Evolutionary conservation across 2,797 vertebrate species (phyloP), one percentile per base, ranked within the genome.

Genomic region (Tapera naevia): DNA sequence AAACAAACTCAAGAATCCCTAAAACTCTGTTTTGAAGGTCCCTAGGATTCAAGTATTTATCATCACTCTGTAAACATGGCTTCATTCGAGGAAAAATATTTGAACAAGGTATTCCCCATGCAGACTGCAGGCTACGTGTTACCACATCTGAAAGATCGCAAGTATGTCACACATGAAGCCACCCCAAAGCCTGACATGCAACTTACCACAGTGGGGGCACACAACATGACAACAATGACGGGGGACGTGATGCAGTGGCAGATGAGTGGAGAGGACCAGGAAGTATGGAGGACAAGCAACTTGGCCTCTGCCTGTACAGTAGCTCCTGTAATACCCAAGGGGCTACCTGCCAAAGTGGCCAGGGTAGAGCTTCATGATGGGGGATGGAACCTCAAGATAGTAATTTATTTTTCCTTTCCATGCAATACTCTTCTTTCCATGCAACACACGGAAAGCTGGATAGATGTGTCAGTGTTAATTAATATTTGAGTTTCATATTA

Each of bases 51-150:
- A 53, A 70, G 56, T 73, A 76, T 86, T 93, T 80, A 85, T 92
- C 91, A 93, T 89, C 91, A 79, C 60, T 86, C 64, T 92, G 80
- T 54, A 86, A 94, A 93, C 79, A 92, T 0, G 3, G n/a, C 46
- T 93, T 91, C 48, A 84, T 84, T 94, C 45, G 72, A 89, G 48
- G n/a, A 79, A 92, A 48, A 96, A 90, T 70, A 88, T 88, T 73
- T 96, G 87, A 88, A 82, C 53, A 92, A 71, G 70, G 91, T 91
- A 92, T 57, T 94, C 83, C 80, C 41, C 7, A 1, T 39, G 85
- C 46, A 48, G 65, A 48, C 85, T 93, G 79, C 0, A 1, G 43
- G 54, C 56, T 65, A 43, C 0, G 5, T 0, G 0, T 30, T 65
- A 66, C 46, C 64, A 65, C 61, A 75, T 86, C 27, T 12, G 4